Base-by-base conservation (phyloP, 2,113 vertebrate genomes). In the Cairina moschata region DNA sequence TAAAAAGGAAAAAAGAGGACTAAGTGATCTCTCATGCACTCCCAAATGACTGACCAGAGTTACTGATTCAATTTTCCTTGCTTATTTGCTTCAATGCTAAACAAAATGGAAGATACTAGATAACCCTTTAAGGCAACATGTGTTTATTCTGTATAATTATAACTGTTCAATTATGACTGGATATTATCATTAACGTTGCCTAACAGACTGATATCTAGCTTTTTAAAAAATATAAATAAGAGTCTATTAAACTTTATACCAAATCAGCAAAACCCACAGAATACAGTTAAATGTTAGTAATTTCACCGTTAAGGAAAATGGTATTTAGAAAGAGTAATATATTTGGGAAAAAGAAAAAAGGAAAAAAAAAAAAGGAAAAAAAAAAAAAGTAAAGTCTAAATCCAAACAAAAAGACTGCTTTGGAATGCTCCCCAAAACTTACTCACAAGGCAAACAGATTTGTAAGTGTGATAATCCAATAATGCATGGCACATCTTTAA, bases 81-180 rank as follows among this genome's bases (percentile, higher is more conserved):
- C 93, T 97, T 97, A 92, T 96, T 98, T 97, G 95, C 96, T 98
- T 97, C 97, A 97, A 95, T 97, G 96, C 95, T 97, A 97, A 98
- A 97, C 96, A 98, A 98, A 98, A 98, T 98, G 97, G 98, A 98
- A 97, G 96, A 98, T 98, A 98, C 97, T 98, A 98, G 98, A 98
- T 98, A 98, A 98, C 97, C 98, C 97, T 98, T 98, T 98, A 98
- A 98, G 98, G 98, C 98, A 98, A 98, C 98, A 98, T 95, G 98
- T 98, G 98, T 98, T 98, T 98, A 98, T 98, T 98, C 95, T 97
- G 97, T 93, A 94, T 98, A 97, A 96, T 97, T 97, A 87, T 94
- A 97, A 98, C 91, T 96, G 88, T 85, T 98, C 97, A 96, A 8
- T 97, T 97, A 95, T 92, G 97, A 97, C 83, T 78, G 88, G 86